Conservation (phyloP, 2,113 vertebrate genomes). For the Thunnus thynnus region DNA sequence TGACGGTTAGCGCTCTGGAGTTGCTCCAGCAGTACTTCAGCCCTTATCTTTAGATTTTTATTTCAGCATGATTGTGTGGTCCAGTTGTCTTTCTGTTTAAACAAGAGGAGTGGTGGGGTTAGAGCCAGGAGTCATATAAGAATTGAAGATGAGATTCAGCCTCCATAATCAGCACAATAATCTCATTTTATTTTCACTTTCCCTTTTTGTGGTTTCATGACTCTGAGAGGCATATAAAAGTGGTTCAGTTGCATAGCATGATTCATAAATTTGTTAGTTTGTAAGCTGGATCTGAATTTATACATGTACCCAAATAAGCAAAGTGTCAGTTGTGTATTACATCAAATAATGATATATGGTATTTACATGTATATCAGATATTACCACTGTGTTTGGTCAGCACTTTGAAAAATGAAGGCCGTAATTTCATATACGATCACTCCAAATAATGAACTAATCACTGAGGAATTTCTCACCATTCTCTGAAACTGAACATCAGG, state of each 20-base stretch:
- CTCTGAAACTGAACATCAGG: neutral
- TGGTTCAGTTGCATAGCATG: too few relatives aligned
- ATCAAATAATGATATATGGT: too few relatives aligned
- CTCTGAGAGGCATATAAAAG: neutral
- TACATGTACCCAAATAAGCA: too few relatives aligned
- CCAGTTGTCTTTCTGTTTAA: conserved; percentile 13
- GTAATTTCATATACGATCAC: neutral
- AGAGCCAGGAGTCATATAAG: conserved; percentile 15
- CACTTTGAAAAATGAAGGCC: neutral
- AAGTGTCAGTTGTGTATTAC: too few relatives aligned
- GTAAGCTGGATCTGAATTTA: too few relatives aligned
- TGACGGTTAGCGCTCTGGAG: conserved; percentile 12
- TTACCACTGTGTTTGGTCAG: neutral
- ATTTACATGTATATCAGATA: neutral
- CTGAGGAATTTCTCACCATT: neutral
- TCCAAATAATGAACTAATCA: neutral
- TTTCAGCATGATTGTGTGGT: neutral
- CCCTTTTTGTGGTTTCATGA: neutral
- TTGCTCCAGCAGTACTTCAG: conserved; percentile 18
- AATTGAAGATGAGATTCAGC: conserved; percentile 6
- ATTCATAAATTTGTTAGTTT: too few relatives aligned
- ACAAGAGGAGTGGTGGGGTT: conserved; percentile 4
- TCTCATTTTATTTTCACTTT: neutral
- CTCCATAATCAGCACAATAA: conserved; percentile 4
- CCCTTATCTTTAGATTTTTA: conserved; percentile 8